These are phyloP conservation scores for Coelopa pilipes DNA, from an alignment of 2,888 invertebrate species.

Conservation along the genomic window DNA sequence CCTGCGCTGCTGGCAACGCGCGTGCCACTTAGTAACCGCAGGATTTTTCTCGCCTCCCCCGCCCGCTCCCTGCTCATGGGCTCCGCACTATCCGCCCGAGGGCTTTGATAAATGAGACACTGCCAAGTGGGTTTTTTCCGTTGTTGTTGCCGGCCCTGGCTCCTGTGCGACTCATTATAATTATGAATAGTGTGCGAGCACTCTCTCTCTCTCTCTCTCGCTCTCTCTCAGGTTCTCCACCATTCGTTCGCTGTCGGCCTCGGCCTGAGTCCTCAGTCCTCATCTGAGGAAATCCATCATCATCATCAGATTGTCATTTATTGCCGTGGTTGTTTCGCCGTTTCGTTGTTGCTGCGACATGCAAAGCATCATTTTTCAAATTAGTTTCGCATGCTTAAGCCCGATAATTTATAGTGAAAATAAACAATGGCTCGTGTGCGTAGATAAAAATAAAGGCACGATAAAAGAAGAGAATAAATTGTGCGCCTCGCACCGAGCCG, in stretches of 20 bases:
- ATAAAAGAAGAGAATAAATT: too few relatives aligned
- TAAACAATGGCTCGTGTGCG: conserved; percentile 18
- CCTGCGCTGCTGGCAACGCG: conserved; percentile 52
- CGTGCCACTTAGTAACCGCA: conserved; percentile 58
- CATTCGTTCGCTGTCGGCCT: too few relatives aligned
- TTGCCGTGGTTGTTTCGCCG: too few relatives aligned
- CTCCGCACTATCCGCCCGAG: background rate
- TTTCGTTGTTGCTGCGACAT: conserved; percentile 30
- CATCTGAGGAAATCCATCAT: too few relatives aligned
- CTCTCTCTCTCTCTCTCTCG: conserved; percentile 11
- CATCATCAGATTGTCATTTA: too few relatives aligned
- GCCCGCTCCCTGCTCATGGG: background rate
- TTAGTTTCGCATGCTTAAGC: conserved; percentile 58
- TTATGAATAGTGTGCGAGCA: background rate
- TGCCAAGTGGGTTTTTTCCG: background rate
- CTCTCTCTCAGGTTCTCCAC: background rate
- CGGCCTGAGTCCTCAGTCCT: too few relatives aligned
- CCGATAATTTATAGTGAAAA: conserved; percentile 49
- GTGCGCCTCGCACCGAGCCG: too few relatives aligned
- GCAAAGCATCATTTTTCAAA: conserved; percentile 46
- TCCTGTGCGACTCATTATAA: conserved; percentile 19
- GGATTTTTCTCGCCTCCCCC: conserved; percentile 48
- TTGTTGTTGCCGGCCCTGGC: background rate
- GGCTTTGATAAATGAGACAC: conserved; percentile 54
- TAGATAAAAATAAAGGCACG: too few relatives aligned